These are phyloP conservation scores for Ellobius talpinus DNA, from an alignment of 2,113 vertebrate species.

Conservation along the genomic window DNA sequence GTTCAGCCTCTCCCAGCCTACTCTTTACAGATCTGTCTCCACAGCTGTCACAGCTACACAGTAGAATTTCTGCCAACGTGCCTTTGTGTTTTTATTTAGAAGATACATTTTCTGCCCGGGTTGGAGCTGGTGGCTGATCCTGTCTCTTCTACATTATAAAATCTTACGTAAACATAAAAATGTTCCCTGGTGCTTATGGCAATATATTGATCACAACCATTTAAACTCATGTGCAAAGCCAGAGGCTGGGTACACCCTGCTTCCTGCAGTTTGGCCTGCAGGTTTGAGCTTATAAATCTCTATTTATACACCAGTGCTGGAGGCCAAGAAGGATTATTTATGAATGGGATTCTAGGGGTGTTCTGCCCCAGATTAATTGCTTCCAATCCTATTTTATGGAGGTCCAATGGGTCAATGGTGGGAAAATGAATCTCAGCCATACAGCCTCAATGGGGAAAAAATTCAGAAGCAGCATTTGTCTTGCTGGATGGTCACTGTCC, in stretches of 20 bases:
- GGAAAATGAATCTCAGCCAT: conserved; percentile 78
- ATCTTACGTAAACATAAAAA: conserved; percentile 80
- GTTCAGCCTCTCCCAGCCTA: background rate
- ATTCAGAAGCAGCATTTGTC: background rate
- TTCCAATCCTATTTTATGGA: conserved; percentile 81
- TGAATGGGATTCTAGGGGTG: conserved; percentile 79
- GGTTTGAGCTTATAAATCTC: conserved; percentile 82
- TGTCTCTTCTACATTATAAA: conserved; percentile 83
- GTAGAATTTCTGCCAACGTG: conserved; percentile 60
- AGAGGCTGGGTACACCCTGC: conserved; percentile 64
- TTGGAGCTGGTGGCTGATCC: conserved; percentile 67
- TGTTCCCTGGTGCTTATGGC: conserved; percentile 78
- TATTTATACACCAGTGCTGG: conserved; percentile 78
- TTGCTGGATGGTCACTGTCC: conserved; percentile 72
- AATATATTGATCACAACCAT: conserved; percentile 81
- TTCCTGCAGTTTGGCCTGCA: conserved; percentile 62
- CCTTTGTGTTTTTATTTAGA: background rate
- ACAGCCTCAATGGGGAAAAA: background rate
- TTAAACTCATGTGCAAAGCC: conserved; percentile 77
- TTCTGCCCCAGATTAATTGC: conserved; percentile 83
- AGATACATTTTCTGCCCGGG: conserved; percentile 73
- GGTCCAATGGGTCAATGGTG: conserved; percentile 74
- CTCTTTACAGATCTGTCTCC: background rate
- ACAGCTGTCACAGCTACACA: background rate
- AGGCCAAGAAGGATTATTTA: conserved; percentile 84